Evolutionary conservation across 2,113 vertebrate genomes (phyloP).

Genomic region (Limnothrissa miodon): DNA sequence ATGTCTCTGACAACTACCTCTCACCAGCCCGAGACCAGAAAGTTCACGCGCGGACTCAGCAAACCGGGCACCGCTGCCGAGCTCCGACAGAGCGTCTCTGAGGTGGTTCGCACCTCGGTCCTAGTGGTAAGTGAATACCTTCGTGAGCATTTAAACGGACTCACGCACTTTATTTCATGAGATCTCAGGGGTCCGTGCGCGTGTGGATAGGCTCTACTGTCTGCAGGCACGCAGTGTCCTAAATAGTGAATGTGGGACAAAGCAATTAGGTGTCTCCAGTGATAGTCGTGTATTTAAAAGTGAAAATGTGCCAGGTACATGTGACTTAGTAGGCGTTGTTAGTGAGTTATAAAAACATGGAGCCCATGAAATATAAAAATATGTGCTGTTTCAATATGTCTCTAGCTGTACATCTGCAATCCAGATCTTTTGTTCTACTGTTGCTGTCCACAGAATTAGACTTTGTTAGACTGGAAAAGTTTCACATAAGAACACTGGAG

Average conservation of each 20-base stretch:
- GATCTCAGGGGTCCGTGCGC: neutral
- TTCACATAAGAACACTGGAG: neutral
- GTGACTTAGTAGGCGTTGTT: neutral
- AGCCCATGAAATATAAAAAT: no score
- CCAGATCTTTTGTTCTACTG: neutral
- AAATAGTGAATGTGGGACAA: slow-evolving; percentile 26
- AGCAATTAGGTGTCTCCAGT: slow-evolving; percentile 3
- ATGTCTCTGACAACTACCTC: slow-evolving; percentile 61
- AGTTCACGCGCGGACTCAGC: slow-evolving; percentile 87
- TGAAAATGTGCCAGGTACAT: neutral
- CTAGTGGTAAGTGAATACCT: slow-evolving; percentile 76
- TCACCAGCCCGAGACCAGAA: slow-evolving; percentile 80
- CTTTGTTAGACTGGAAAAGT: neutral
- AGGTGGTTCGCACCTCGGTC: slow-evolving; percentile 88
- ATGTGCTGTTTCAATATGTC: no score
- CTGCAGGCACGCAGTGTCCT: slow-evolving; percentile 8
- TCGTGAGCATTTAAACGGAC: neutral
- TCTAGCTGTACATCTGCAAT: neutral
- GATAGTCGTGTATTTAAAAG: neutral
- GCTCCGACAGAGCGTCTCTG: slow-evolving; percentile 91
- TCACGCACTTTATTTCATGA: neutral
- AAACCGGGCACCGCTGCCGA: slow-evolving; percentile 93
- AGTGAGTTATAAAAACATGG: no score
- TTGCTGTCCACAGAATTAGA: neutral
- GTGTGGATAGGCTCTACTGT: neutral